A percentile compares a stretch with the other conserved stretches of the same genome.
phyloP scores from a whole-genome alignment of 2,113 vertebrate species.

The Oncorhynchus gorbuscha region DNA sequence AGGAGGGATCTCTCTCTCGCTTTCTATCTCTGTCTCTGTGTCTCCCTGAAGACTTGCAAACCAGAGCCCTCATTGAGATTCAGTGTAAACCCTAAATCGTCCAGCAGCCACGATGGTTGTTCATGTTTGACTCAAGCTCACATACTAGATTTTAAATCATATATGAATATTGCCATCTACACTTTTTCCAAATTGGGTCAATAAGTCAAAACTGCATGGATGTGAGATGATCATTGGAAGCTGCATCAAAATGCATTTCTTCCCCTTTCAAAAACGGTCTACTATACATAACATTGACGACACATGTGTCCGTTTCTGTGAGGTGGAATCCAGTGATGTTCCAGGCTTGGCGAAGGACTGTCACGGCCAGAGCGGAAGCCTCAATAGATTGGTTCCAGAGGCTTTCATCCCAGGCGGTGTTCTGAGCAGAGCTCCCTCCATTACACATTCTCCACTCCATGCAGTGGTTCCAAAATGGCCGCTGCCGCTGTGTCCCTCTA shows the following conservation, averaged over 20 bases:
- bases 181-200: neutral
- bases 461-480: constrained; percentile 72
- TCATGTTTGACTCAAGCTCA: neutral
- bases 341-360: constrained; percentile 1
- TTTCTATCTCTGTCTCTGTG: constrained; percentile 12
- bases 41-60: constrained; percentile 26
- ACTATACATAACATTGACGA: no score
- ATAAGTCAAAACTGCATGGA: neutral
- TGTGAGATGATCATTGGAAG: neutral
- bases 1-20: constrained; percentile 22
- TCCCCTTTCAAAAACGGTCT: no score
- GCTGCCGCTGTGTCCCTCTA: constrained; percentile 56
- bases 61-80: neutral
- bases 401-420: constrained; percentile 34
- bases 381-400: constrained; percentile 21
- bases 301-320: no score
- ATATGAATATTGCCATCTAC: neutral
- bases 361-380: neutral
- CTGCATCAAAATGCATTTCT: no score
- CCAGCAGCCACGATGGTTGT: constrained; percentile 2
- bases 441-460: constrained; percentile 56
- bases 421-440: constrained; percentile 58
- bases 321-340: no score
- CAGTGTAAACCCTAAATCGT: no score
- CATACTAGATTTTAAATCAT: neutral